Evolutionary conservation across 2,888 invertebrate species (phyloP).

Genomic region (Cancer borealis): DNA sequence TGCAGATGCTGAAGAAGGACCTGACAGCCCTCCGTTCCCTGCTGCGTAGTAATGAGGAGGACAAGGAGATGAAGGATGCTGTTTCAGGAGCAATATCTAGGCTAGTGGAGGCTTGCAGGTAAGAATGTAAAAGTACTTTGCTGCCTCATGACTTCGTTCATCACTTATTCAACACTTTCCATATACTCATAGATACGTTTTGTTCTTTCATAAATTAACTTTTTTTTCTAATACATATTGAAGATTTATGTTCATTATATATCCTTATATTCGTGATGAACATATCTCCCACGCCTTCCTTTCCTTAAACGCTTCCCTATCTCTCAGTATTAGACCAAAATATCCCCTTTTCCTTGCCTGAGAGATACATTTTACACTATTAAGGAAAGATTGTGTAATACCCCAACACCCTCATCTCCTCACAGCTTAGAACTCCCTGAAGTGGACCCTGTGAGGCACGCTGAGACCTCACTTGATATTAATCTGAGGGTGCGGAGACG

Average conservation of each 20-base stretch:
- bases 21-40: slow-evolving; percentile 47
- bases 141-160: background rate
- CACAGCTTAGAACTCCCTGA: slow-evolving; percentile 63
- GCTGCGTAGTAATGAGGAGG: slow-evolving; percentile 51
- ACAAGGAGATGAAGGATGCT: slow-evolving; percentile 54
- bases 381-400: background rate
- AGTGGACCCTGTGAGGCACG: slow-evolving; percentile 71
- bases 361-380: background rate
- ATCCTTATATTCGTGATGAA: background rate
- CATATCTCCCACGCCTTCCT: background rate
- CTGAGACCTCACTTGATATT: slow-evolving; percentile 74
- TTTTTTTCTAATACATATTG: background rate
- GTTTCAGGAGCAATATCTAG: slow-evolving; percentile 46
- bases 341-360: background rate
- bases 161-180: background rate
- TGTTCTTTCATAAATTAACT: background rate
- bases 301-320: background rate
- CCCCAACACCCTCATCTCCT: background rate
- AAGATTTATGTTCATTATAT: background rate
- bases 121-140: background rate
- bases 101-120: slow-evolving; percentile 64
- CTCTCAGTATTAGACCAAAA: background rate
- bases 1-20: slow-evolving; percentile 64
- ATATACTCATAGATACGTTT: background rate
- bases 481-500: slow-evolving; percentile 64